Conservation (phyloP, 2,797 vertebrate species). For the Sebastes iracundus region DNA sequence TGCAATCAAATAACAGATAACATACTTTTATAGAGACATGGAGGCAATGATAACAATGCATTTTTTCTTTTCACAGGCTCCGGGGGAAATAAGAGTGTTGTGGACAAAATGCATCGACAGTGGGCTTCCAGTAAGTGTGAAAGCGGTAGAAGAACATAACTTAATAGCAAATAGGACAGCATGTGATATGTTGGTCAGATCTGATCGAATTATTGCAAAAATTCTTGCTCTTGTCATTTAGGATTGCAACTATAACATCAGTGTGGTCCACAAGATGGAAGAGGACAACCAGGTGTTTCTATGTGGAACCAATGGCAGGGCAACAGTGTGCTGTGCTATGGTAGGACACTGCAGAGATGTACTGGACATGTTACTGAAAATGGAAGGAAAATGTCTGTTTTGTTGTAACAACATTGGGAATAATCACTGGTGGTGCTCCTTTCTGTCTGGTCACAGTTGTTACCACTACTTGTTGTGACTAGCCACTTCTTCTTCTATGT, state of each 20-base stretch:
- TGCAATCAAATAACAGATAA: neutral
- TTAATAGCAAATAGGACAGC: neutral
- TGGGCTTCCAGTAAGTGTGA: neutral
- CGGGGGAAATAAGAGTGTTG: rapidly evolving
- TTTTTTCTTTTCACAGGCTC: slow-evolving; percentile 31
- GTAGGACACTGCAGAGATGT: slow-evolving; percentile 49
- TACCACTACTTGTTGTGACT: neutral
- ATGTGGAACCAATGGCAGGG: slow-evolving; percentile 20
- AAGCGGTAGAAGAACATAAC: neutral
- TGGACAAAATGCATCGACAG: neutral
- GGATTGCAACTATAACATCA: slow-evolving; percentile 50
- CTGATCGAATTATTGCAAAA: neutral
- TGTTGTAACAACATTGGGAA: neutral
- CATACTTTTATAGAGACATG: neutral
- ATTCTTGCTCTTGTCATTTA: slow-evolving; percentile 14
- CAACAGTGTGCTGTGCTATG: slow-evolving; percentile 57
- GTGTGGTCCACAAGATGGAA: slow-evolving; percentile 40
- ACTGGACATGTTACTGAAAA: neutral
- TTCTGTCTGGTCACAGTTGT: neutral
- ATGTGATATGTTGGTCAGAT: neutral
- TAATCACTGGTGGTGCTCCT: neutral
- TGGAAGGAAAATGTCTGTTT: neutral
- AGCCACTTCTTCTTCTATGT: neutral
- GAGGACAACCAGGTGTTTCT: slow-evolving; percentile 33
- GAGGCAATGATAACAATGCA: neutral